These are phyloP conservation scores for Poecilia velifera DNA, from an alignment of 2,797 vertebrate genomes.

Conservation along the genomic window DNA sequence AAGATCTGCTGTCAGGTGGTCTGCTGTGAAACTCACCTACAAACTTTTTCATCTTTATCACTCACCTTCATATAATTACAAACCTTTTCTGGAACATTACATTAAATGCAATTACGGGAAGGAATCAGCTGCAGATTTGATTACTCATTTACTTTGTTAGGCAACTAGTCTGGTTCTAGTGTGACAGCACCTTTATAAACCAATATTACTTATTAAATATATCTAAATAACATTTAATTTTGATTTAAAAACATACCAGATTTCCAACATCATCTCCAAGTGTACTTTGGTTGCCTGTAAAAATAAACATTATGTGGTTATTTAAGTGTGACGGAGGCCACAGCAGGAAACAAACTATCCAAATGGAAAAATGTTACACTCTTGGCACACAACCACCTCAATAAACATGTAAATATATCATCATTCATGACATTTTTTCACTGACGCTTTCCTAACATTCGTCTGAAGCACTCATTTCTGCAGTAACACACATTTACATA, in stretches of 20 bases:
- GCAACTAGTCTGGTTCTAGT: too few relatives aligned
- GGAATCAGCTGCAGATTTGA: not conserved
- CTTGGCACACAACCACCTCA: not conserved
- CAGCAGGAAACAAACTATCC: not conserved
- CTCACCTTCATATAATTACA: conserved; percentile 6
- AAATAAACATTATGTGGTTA: conserved; percentile 64
- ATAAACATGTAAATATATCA: not conserved
- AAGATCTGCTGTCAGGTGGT: conserved; percentile 8
- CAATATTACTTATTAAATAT: not conserved
- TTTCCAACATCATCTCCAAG: conserved; percentile 90
- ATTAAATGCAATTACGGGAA: conserved; percentile 1
- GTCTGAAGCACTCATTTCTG: not conserved
- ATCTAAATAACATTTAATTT: not conserved
- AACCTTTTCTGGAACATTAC: conserved; percentile 18
- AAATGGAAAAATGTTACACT: not conserved
- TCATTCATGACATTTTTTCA: not conserved
- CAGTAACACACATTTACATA: not conserved
- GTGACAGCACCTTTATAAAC: not conserved
- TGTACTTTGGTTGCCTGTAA: conserved; percentile 91
- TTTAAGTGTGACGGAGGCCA: not conserved
- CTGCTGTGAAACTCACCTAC: conserved; percentile 6
- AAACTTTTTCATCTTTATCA: conserved; percentile 2
- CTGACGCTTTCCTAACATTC: not conserved
- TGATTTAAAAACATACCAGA: conserved; percentile 86
- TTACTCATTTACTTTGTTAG: conserved; percentile 1